A percentile compares a stretch with the other conserved stretches of the same genome.
Conservation (phyloP, 2,888 invertebrate genomes). For the Ariolimax columbianus region DNA sequence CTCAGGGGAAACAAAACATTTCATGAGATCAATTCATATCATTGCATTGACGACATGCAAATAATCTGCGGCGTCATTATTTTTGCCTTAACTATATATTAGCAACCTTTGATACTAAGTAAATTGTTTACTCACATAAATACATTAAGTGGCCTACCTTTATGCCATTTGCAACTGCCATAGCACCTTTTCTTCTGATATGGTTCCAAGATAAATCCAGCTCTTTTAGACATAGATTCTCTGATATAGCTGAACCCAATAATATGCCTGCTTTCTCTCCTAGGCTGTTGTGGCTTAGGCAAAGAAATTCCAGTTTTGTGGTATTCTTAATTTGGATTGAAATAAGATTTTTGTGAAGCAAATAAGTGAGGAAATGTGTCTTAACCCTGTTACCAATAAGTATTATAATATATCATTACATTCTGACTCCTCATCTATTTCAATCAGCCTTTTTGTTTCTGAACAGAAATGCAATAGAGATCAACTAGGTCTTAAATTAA, state of each 20-base stretch:
- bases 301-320: slow-evolving; percentile 73
- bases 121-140: background rate
- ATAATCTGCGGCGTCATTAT: too few relatives aligned
- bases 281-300: slow-evolving; percentile 77
- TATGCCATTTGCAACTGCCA: slow-evolving; percentile 75
- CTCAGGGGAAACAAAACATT: too few relatives aligned
- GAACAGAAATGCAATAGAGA: too few relatives aligned
- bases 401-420: too few relatives aligned
- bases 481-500: too few relatives aligned
- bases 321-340: slow-evolving; percentile 66
- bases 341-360: background rate
- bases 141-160: slow-evolving; percentile 65
- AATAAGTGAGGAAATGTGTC: background rate
- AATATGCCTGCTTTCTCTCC: slow-evolving; percentile 73
- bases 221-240: slow-evolving; percentile 76
- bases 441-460: too few relatives aligned
- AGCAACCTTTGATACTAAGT: background rate
- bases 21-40: too few relatives aligned
- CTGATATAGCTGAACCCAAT: slow-evolving; percentile 77
- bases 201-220: slow-evolving; percentile 78
- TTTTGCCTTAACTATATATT: too few relatives aligned
- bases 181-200: slow-evolving; percentile 75
- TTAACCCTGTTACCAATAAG: too few relatives aligned
- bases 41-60: too few relatives aligned
- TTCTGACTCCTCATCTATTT: too few relatives aligned